Evolutionary conservation across 2,797 vertebrate species (phyloP).

Genomic region (Enteromius trimaculatus): DNA sequence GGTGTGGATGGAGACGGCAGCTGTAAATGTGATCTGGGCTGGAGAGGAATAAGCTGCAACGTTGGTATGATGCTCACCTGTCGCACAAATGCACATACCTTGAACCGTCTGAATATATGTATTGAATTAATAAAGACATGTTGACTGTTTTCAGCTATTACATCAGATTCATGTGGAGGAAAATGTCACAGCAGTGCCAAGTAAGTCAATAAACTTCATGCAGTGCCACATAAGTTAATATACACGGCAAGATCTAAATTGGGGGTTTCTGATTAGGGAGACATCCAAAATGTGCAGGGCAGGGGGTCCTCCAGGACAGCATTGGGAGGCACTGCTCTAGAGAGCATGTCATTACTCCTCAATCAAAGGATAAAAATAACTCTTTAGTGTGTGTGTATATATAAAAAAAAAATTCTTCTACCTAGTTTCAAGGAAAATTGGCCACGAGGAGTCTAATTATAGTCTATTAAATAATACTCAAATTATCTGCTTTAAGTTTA

Average conservation of each 20-base stretch:
- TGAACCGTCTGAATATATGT: neutral
- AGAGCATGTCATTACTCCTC: neutral
- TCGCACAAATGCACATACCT: neutral
- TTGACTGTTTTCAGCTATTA: constrained; percentile 79
- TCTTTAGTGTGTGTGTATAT: no score
- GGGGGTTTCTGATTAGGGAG: no score
- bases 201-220: constrained; percentile 72
- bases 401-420: no score
- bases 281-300: no score
- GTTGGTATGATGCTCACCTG: constrained; percentile 65
- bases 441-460: no score
- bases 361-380: no score
- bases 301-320: no score
- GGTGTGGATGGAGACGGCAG: constrained; percentile 84
- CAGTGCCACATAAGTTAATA: no score
- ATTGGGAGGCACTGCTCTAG: no score
- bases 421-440: neutral
- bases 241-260: no score
- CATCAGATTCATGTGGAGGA: constrained; percentile 79
- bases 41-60: constrained; percentile 86
- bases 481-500: neutral
- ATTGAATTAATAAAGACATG: constrained; percentile 56
- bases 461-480: no score
- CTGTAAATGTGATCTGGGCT: constrained; percentile 87
- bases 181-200: constrained; percentile 93